Evolutionary conservation across 2,113 vertebrate genomes (phyloP), one percentile per base, ranked within the genome.

Genomic region (Acanthisitta chloris): DNA sequence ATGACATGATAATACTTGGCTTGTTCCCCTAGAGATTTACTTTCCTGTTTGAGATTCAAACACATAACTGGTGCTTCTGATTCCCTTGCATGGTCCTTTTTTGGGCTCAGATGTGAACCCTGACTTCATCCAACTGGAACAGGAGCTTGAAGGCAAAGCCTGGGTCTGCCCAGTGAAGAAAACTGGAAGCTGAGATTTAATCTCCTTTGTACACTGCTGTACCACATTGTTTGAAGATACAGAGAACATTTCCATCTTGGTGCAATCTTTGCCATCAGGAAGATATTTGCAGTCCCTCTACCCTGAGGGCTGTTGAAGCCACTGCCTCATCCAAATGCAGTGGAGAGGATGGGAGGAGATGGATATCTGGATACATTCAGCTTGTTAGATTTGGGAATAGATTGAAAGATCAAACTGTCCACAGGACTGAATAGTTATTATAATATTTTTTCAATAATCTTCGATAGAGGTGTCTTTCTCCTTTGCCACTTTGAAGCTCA

Each of bases 401-500:
- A 36, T 7, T n/a, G 8, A 90, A 69, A 74, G 52, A 81, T 14
- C 23, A 57, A 38, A 69, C 8, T 55, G 5, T 42, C 19, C 25
- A 33, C 14, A 34, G 26, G 3, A 6, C 4, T 51, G 18, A 46
- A 5, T 33, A 17, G 0, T 8, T 52, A 54, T 49, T 31, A 4
- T 21, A 6, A 21, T 31, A 14, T n/a, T 64, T 17, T 79, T 9
- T 9, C 26, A 86, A 48, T 31, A 21, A 12, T 18, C 17, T 59
- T 45, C 51, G 12, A 15, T 57, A 12, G 38, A 16, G 8, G 2
- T 24, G 29, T 46, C 33, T 61, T 64, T 81, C 12, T 49, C 4
- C 10, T n/a, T n/a, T n/a, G n/a, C n/a, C n/a, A n/a, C 14, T 88
- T 42, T 77, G 62, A 92, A 86, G 31, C 1, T 72, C 5, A 71